Evolutionary conservation across 2,113 vertebrate species (phyloP), one percentile per base, ranked within the genome.

Genomic region (Xerus inauris): DNA sequence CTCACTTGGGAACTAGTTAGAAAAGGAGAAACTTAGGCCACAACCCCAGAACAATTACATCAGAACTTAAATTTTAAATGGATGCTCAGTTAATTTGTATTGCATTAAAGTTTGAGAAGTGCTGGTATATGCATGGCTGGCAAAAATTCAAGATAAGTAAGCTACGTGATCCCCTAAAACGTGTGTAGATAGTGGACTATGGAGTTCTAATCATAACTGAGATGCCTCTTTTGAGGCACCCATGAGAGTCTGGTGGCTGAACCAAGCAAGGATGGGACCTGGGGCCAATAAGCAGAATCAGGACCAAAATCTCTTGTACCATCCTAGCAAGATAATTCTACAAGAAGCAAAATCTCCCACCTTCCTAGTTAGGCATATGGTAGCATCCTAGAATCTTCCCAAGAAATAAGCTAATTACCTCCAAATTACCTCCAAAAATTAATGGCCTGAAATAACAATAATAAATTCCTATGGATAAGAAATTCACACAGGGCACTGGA

Each of bases 31-130:
- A 65, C 38, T 67, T 40, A 57, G 42, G 35, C 8, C 20, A 45
- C 16, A 75, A 24, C n/a, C 8, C 22, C 26, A 87, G 24, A 93
- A 40, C 40, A 73, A 84, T 5, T n/a, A 85, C 47, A 64, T 79
- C 26, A 95, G 40, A 69, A 22, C 11, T 93, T 76, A 82, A 8
- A 81, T 40, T 88, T 93, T 88, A 84, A 94, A 28, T 87, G 80
- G 42, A 85, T 85, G 2, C 30, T 38, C 42, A 83, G 2, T 54
- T 91, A 35, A 85, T 67, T 17, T 19, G 6, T 49, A 85, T 76
- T 59, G 40, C 35, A 82, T 51, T 86, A 91, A 67, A 81, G 11
- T 28, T 83, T 71, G 20, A 65, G 51, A 40, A 59, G 9, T 80
- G 67, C 26, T 75, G 17, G 30, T 54, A 9, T 84, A 85, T 69